Base-by-base conservation (phyloP, 30 jellyfish, hydroid and myxozoan genomes). In the Hydra vulgaris region DNA sequence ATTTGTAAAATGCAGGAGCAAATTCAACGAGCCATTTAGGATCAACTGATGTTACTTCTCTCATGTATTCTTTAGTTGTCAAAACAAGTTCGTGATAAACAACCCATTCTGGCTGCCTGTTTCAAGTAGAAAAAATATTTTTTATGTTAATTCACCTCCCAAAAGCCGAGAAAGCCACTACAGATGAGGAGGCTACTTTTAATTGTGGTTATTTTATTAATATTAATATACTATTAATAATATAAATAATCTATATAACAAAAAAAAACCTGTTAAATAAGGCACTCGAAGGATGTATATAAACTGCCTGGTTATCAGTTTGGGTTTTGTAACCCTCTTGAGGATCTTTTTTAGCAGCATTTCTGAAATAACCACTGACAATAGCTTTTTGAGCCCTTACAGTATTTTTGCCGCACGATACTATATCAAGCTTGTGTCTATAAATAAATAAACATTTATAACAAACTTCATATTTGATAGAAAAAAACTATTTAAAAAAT, bases 31-130 rank as follows among this genome's bases (percentile, higher is more conserved):
- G 84, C 99, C 99, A 94, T 71, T 94, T 94, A 20, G 97, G 96
- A 70, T 94, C 99, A 27, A 94, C 70, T 0, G 96, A 82, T n/a
- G 96, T 94, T 40, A 88, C 99, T 71, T 94, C 99, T 72, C 99
- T 75, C 99, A 94, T 94, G 86, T 94, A 94, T 82, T 94, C 99
- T 74, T 88, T 88, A 17, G 99, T 94, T 15, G 99, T 94, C 76
- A 94, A 80, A 17, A 94, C 99, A 23, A 94, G 88, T 72, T 94
- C 99, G 89, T 94, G 99, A 70, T 94, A 94, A 23, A 94, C 93
- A 0, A 94, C 99, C 99, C 99, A 94, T 70, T 94, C 99, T 27
- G 99, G 99, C 86, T 94, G 99, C 80, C 99, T 88, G 87, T 17
- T n/a, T n/a, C n/a, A 23, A 78, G 5, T 27, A 24, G 40, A 74